Base-by-base conservation (phyloP, 2,113 vertebrate species). In the Thymallus thymallus region DNA sequence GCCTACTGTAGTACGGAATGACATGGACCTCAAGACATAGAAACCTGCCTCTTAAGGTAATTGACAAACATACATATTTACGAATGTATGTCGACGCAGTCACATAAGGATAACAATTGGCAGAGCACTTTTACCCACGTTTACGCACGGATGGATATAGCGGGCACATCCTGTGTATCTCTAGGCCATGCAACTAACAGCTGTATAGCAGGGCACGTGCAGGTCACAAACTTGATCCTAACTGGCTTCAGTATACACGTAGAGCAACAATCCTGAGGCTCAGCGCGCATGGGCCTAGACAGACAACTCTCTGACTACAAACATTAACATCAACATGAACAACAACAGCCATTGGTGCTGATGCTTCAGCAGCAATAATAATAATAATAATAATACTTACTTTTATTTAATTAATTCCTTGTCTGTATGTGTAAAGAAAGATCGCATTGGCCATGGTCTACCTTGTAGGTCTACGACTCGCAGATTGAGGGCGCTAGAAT, bases 401-500 rank as follows among this genome's bases (percentile, higher is more conserved):
- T 66, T 30, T 35, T 9, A 32, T 66, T 20, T 10, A 13, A 66
- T 35, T 32, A 18, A 51, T 32, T 66, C 5, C 9, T 66, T 26
- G 16, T n/a, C 16, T 18, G 60, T 24, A 13, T 13, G 23, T 41
- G 41, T 48, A 13, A 22, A 4, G n/a, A 46, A 20, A 20, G 18
- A 10, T 23, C 20, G n/a, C n/a, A 3, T 5, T 41, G 3, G 66
- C 41, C 41, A 45, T 23, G 24, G 41, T 68, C 66, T 14, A 24
- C 5, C 3, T 20, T 46, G 66, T 23, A 68, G 22, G 84, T 80
- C 64, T 68, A 71, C 79, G 69, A 69, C 18, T 69, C 45, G 55
- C 85, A 87, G 85, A 87, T 76, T 81, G 87, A 82, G 87, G 87
- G 87, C 87, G 87, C 87, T 88, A 83, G 80, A 81, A 84, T 84